These are phyloP conservation scores for Mastomys natalensis DNA, from an alignment of 2,113 vertebrate species.

Conservation along the genomic window DNA sequence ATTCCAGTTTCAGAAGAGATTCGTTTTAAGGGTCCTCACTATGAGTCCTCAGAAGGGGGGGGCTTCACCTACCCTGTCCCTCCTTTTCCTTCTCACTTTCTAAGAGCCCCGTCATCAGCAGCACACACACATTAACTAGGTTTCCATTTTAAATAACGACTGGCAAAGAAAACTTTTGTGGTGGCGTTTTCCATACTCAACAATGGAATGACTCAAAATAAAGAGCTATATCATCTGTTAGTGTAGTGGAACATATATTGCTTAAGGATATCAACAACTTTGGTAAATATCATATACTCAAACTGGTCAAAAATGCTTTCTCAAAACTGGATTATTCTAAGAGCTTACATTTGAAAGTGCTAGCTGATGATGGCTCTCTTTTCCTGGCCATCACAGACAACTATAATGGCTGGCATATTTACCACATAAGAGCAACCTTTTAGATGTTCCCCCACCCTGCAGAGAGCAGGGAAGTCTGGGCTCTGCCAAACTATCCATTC, in stretches of 20 bases:
- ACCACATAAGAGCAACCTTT: background rate
- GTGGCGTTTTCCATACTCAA: background rate
- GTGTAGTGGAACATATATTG: background rate
- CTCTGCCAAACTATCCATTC: background rate
- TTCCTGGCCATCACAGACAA: background rate
- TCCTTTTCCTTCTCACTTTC: background rate
- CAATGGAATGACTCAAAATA: constrained; percentile 1
- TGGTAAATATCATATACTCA: background rate
- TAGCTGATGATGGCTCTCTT: background rate
- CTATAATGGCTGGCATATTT: background rate
- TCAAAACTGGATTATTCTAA: constrained; percentile 7
- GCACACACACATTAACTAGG: background rate
- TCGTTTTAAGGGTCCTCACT: background rate
- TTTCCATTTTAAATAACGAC: constrained; percentile 12
- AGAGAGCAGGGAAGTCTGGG: fast-evolving
- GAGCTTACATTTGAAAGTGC: background rate
- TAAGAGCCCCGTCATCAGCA: background rate
- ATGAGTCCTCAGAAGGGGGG: background rate
- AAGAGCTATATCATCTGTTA: background rate
- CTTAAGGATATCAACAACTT: background rate
- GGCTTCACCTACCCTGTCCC: background rate
- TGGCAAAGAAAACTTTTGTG: background rate
- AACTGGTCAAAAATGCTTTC: constrained; percentile 38
- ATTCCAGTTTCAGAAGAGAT: background rate
- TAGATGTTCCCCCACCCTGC: background rate